Base-by-base conservation (phyloP, 2,113 vertebrate genomes). In the Diadophis punctatus region DNA sequence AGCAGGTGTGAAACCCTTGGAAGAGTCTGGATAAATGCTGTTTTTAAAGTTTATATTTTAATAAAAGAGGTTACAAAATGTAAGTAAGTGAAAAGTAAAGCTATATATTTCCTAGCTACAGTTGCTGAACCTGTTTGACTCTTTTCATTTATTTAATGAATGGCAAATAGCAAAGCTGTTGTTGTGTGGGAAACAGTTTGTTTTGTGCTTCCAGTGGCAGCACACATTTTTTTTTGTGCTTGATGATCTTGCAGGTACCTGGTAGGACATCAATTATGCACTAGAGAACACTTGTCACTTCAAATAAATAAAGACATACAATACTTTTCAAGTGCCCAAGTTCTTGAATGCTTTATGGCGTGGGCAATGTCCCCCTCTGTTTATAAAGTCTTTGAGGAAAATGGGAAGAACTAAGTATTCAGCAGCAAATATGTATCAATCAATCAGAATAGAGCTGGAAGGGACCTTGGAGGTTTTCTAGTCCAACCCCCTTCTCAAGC, bases 251-350 rank as follows among this genome's bases (percentile, higher is more conserved):
- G 92, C 53, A 93, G 91, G 80, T 87, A 93, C 88, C 87, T 94
- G 84, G 90, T 90, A 91, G 91, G 86, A 93, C 93, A 86, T 90
- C 63, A 92, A 52, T 95, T 95, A 94, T 93, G 53, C 51, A 94
- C 88, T 87, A 88, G 58, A 23, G 84, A 43, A 94, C 89, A 95
- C 52, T 84, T 90, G 80, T 94, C 74, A 88, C 93, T 96, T 94
- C 92, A 91, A 93, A 96, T 93, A 93, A 96, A 94, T 96, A 93
- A 94, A 94, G 91, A 93, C 95, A 93, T 94, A 95, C 95, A 95
- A 91, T 92, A 93, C 94, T 87, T 96, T 85, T 95, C 95, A 91
- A 93, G 93, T 94, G 96, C 92, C 94, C 84, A 94, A 46, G 80
- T 95, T 89, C 93, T 94, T 95, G 90, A 87, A 14, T 91, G 84